These are phyloP conservation scores for Eupithecia dodoneata DNA, from an alignment of 2,888 invertebrate genomes.

Conservation along the genomic window DNA sequence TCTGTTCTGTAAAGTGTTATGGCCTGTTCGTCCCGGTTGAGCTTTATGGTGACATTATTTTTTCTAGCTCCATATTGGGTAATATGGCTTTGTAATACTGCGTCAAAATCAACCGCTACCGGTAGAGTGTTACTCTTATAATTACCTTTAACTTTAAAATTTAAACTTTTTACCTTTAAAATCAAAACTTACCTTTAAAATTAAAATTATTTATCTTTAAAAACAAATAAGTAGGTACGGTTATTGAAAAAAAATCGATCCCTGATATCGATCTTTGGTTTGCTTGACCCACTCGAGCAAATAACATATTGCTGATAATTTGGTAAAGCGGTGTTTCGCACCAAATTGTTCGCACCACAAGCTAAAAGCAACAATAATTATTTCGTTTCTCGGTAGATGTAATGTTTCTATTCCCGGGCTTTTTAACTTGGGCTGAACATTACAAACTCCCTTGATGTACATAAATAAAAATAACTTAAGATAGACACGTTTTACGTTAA, in stretches of 20 bases:
- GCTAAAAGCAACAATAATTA: no score
- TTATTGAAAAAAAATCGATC: no score
- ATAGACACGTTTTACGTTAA: background rate
- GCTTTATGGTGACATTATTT: constrained; percentile 1
- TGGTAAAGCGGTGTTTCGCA: background rate
- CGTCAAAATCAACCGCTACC: background rate
- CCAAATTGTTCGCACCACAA: no score
- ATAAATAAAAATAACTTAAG: background rate
- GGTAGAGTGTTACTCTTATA: background rate
- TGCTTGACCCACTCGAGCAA: background rate
- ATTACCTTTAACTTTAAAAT: background rate
- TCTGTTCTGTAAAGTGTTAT: constrained; percentile 9
- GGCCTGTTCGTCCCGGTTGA: background rate
- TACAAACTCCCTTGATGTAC: background rate
- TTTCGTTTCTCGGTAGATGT: no score
- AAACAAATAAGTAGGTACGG: background rate
- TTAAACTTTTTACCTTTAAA: no score
- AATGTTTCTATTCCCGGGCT: background rate
- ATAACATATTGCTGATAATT: background rate
- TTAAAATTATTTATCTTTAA: background rate
- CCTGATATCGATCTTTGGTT: no score
- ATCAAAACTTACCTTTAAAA: no score
- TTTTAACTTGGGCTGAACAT: background rate
- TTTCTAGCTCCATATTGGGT: background rate
- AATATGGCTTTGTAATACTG: background rate